These are phyloP conservation scores for Oscheius sp. DNA, from an alignment of 2,888 invertebrate genomes.

Conservation along the genomic window DNA sequence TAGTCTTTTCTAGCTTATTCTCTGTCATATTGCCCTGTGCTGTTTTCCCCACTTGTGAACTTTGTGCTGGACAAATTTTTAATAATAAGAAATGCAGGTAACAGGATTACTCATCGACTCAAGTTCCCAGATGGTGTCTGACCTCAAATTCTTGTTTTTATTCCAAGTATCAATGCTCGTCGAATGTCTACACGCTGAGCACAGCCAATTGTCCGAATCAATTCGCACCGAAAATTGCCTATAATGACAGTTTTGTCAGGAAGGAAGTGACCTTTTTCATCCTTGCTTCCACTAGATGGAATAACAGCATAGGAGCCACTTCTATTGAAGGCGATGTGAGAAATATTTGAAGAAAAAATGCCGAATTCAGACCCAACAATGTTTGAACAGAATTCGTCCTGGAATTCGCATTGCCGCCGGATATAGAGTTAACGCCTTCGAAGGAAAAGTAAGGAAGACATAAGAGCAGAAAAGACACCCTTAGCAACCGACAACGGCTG, in stretches of 20 bases:
- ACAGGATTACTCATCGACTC: not conserved
- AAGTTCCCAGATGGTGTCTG: slow-evolving; percentile 38
- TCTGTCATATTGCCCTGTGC: slow-evolving; percentile 18
- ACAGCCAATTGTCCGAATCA: slow-evolving; percentile 34
- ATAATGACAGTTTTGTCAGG: slow-evolving; percentile 34
- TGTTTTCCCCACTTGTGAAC: slow-evolving; percentile 27
- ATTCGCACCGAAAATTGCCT: slow-evolving; percentile 14
- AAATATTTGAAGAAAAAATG: not conserved
- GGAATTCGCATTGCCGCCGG: not conserved
- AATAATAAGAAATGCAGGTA: slow-evolving; percentile 32
- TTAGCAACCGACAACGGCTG: slow-evolving; percentile 2
- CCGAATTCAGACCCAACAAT: slow-evolving; percentile 7
- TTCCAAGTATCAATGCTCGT: slow-evolving; percentile 42
- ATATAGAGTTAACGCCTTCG: not conserved
- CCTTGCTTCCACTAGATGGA: slow-evolving; percentile 41
- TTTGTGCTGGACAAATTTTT: slow-evolving; percentile 37
- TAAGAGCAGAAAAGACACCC: not conserved
- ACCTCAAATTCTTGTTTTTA: slow-evolving; percentile 28
- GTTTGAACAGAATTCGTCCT: slow-evolving; percentile 4
- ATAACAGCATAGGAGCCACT: slow-evolving; percentile 2
- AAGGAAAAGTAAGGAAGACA: not conserved
- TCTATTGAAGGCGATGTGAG: slow-evolving; percentile 16
- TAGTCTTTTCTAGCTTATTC: too few species aligned
- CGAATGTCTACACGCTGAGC: slow-evolving; percentile 32
- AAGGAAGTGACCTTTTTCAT: slow-evolving; percentile 35